Conservation (phyloP, 2,113 vertebrate genomes). For the Hemiscyllium ocellatum region DNA sequence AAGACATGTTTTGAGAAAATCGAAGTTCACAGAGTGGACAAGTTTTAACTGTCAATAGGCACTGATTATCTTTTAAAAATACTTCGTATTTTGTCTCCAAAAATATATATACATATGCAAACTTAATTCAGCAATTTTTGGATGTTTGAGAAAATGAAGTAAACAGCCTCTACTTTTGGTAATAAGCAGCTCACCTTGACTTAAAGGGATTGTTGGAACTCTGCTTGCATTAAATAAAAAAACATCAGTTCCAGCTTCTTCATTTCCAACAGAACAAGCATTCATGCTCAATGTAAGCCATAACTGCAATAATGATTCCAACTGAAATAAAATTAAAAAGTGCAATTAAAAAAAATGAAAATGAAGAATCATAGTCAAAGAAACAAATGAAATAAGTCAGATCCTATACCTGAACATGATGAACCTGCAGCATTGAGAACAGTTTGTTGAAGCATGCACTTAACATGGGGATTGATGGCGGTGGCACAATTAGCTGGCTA, state of each 20-base stretch:
- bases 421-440: conserved; percentile 94
- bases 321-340: conserved; percentile 52
- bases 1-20: conserved; percentile 34
- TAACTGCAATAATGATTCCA: conserved; percentile 90
- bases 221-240: conserved; percentile 91
- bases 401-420: conserved; percentile 84
- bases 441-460: conserved; percentile 97
- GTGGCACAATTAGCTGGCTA: conserved; percentile 71
- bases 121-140: background rate
- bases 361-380: background rate
- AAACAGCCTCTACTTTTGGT: background rate
- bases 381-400: background rate
- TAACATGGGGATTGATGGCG: conserved; percentile 89
- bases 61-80: background rate
- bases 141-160: background rate
- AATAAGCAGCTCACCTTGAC: conserved; percentile 72
- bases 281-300: conserved; percentile 97
- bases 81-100: background rate
- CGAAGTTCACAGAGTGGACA: background rate
- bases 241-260: conserved; percentile 83
- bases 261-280: conserved; percentile 73
- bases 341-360: conserved; percentile 33
- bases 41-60: background rate
- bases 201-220: conserved; percentile 87
- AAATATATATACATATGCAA: background rate